phyloP scores from a whole-genome alignment of 1,140 invertebrate species.

The Bombus breviceps region DNA sequence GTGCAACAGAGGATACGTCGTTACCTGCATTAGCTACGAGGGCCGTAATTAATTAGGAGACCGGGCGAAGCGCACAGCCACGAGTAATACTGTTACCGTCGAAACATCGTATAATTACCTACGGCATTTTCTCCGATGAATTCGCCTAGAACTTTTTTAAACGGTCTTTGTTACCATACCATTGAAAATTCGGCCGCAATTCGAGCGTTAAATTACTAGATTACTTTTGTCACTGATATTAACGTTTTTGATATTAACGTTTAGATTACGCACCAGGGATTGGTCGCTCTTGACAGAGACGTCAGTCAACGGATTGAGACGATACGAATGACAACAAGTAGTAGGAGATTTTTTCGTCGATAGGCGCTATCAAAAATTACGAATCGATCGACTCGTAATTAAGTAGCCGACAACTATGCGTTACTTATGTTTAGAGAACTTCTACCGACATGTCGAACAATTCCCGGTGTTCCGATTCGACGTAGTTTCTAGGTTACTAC shows the following conservation, averaged over 20 bases:
- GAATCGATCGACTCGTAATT: neutral
- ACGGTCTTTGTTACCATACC: neutral
- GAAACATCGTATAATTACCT: slow-evolving; percentile 14
- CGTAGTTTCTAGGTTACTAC: slow-evolving; percentile 38
- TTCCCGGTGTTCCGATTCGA: slow-evolving; percentile 22
- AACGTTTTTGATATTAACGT: too few species aligned
- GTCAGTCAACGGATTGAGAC: too few species aligned
- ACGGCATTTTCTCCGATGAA: neutral
- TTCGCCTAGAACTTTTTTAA: neutral
- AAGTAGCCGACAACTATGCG: neutral
- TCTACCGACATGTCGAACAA: neutral
- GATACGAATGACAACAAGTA: too few species aligned
- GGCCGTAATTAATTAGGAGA: slow-evolving; percentile 53
- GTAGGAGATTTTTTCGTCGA: neutral
- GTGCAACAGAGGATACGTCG: neutral
- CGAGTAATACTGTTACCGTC: slow-evolving; percentile 26
- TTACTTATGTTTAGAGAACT: neutral
- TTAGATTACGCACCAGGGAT: too few species aligned
- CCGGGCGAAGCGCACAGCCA: slow-evolving; percentile 19
- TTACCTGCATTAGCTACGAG: slow-evolving; percentile 28
- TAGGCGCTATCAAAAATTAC: neutral
- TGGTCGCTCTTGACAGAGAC: too few species aligned
- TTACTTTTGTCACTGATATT: too few species aligned
- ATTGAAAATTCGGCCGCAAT: neutral
- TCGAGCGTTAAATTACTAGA: neutral